phyloP scores from a whole-genome alignment of 1,140 invertebrate genomes.

The Tribolium castaneum region DNA sequence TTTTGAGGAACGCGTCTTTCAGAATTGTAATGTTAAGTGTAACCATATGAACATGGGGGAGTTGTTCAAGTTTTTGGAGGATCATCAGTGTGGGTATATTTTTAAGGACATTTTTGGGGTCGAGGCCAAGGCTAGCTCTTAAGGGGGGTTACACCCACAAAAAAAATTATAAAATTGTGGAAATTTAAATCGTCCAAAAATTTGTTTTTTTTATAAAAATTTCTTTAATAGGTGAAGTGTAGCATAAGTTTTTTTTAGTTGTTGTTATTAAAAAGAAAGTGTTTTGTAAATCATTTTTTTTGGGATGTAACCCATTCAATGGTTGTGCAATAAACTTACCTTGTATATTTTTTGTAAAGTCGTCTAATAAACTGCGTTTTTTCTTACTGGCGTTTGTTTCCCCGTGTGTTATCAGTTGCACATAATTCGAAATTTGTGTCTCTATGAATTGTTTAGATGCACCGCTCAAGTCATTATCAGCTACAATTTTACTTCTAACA shows the following conservation, averaged over 20 bases:
- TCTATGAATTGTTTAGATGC: constrained; percentile 42
- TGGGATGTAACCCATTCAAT: no score
- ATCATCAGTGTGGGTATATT: constrained; percentile 73
- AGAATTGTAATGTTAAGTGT: constrained; percentile 61
- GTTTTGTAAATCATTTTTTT: no score
- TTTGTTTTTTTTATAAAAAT: no score
- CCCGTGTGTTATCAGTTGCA: constrained; percentile 49
- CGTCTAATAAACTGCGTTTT: constrained; percentile 44
- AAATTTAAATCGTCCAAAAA: no score
- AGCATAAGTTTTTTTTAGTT: no score
- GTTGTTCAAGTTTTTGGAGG: constrained; percentile 77
- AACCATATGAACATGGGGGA: constrained; percentile 81
- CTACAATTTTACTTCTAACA: neutral
- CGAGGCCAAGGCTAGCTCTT: constrained; percentile 59
- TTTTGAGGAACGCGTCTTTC: constrained; percentile 80
- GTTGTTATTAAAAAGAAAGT: no score
- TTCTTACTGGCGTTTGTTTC: constrained; percentile 39
- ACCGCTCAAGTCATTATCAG: constrained; percentile 40
- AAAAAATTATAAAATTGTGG: no score
- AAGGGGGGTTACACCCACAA: no score
- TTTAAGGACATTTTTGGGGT: constrained; percentile 85
- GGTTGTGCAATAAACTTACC: neutral
- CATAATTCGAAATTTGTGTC: constrained; percentile 46
- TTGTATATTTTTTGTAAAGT: constrained; percentile 7
- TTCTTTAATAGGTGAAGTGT: no score